These are phyloP conservation scores for Formica aserva DNA, from an alignment of 2,888 invertebrate genomes.

Conservation along the genomic window DNA sequence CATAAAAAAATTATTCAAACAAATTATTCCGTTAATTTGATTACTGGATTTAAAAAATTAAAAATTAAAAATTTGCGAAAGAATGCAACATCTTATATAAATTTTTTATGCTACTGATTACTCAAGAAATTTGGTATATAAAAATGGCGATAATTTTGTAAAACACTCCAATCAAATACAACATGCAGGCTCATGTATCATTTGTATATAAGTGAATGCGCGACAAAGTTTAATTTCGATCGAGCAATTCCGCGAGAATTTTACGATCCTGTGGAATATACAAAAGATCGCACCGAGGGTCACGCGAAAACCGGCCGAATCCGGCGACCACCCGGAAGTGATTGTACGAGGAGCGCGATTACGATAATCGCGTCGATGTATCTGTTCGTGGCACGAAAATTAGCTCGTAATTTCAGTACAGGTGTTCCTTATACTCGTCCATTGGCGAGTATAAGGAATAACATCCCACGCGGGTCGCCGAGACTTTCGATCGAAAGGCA, in stretches of 20 bases:
- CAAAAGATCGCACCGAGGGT: conserved; percentile 7
- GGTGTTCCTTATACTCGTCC: conserved; percentile 60
- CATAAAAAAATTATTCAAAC: not conserved
- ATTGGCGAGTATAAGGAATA: not conserved
- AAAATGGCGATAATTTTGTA: not conserved
- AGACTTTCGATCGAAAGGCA: conserved; percentile 29
- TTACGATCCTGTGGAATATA: not conserved
- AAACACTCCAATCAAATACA: not conserved
- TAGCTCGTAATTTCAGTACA: conserved; percentile 66
- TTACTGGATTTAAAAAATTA: not conserved
- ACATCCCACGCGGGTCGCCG: conserved; percentile 36
- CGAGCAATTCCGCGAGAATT: conserved; percentile 27
- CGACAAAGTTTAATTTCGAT: conserved; percentile 20
- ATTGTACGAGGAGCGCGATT: conserved; percentile 52
- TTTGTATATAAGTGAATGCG: not conserved
- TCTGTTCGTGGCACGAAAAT: conserved; percentile 58
- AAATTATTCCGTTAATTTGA: not conserved
- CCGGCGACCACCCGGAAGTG: conserved; percentile 61
- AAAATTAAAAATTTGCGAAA: not conserved
- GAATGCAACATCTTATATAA: not conserved
- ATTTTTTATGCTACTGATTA: not conserved
- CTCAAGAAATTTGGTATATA: not conserved
- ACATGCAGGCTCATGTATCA: not conserved
- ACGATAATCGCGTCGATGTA: conserved; percentile 56
- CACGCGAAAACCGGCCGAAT: conserved; percentile 41